Base-by-base conservation (phyloP, 2,797 vertebrate genomes). In the Austrolebias charrua region DNA sequence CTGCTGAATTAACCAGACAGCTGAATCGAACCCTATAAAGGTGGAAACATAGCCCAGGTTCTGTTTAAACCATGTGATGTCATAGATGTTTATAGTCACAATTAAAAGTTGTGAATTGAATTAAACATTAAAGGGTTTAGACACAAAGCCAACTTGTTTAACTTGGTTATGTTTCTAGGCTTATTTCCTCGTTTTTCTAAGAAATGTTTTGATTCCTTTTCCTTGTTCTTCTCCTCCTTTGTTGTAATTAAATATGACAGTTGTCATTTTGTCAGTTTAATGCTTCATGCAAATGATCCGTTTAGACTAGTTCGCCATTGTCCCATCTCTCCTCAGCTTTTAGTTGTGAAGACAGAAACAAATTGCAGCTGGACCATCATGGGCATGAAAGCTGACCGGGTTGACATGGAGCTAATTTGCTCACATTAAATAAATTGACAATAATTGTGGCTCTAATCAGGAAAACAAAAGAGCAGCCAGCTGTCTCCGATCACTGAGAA, bases 341-440 rank as follows among this genome's bases (percentile, higher is more conserved):
- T 16, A 62, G 20, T 46, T 10, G 19, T n/a, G 1, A 44, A 54
- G 29, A 47, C 35, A 49, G 16, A 48, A 19, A 49, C 1, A 40
- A 49, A 71, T 46, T 59, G 35, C 46, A 66, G 43, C 55, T 53
- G 49, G 20, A 57, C 40, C 13, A 18, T 19, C n/a, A 20, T 44
- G 54, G 20, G n/a, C 31, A 66, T 54, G 33, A 43, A 14, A 31
- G 35, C 49, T 65, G 62, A 73, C 45, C 42, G 1, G 6, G 57
- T 60, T 71, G 66, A 38, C 68, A 74, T 42, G 4, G 5, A 67
- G 40, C 46, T 69, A 51, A 42, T 75, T 58, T 10, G 44, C 43
- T 50, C 56, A 18, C 57, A 69, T 80, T 67, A 56, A 55, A 6
- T 19, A 59, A 67, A 73, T 65, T 61, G 35, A 15, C 52, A 35